Evolutionary conservation across 1,140 invertebrate species (phyloP).

Genomic region (Colletes latitarsis): DNA sequence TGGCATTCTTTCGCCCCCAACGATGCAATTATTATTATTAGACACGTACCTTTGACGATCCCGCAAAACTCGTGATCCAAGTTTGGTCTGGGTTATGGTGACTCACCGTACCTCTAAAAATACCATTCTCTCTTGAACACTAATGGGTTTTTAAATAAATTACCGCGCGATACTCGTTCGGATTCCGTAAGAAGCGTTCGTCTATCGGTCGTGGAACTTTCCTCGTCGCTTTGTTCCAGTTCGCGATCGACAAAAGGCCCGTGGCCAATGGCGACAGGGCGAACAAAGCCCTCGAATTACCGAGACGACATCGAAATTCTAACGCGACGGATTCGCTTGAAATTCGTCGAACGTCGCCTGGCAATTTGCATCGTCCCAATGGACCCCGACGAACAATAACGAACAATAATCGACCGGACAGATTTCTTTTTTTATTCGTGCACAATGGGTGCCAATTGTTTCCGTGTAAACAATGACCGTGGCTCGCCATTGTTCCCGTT

Average conservation of each 20-base stretch:
- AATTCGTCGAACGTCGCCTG: constrained; percentile 1
- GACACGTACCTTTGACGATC: too few species aligned
- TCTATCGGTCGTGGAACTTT: not conserved
- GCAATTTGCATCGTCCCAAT: constrained; percentile 5
- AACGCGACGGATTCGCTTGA: not conserved
- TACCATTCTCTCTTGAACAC: too few species aligned
- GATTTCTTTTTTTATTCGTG: constrained; percentile 4
- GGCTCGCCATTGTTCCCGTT: constrained; percentile 18
- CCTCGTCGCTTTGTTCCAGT: not conserved
- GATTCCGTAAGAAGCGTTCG: too few species aligned
- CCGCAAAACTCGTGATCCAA: too few species aligned
- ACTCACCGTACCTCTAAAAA: too few species aligned
- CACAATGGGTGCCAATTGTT: constrained; percentile 33
- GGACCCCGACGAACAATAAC: not conserved
- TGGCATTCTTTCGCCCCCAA: too few species aligned
- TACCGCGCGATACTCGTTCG: too few species aligned
- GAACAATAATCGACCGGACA: constrained; percentile 21
- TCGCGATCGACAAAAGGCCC: not conserved
- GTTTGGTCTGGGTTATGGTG: too few species aligned
- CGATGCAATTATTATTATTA: too few species aligned
- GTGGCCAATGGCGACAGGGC: too few species aligned
- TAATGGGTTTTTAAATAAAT: too few species aligned
- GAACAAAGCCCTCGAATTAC: not conserved
- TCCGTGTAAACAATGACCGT: constrained; percentile 16
- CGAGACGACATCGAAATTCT: too few species aligned